Conservation (phyloP, 2,797 vertebrate species). For the Platalea minor region DNA sequence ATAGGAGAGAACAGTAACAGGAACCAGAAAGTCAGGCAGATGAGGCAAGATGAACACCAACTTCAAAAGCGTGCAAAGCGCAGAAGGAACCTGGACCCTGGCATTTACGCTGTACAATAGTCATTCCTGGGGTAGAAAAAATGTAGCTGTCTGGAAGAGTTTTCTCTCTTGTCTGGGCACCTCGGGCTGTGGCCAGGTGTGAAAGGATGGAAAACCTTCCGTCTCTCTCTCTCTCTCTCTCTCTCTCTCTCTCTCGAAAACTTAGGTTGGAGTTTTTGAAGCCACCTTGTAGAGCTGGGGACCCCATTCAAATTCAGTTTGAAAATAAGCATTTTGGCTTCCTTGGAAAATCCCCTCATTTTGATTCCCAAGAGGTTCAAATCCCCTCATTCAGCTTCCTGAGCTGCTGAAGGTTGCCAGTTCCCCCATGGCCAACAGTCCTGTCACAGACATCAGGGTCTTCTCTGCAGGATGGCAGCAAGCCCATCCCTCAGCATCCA, state of each 20-base stretch:
- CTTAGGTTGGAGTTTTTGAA: background rate
- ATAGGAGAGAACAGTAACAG: background rate
- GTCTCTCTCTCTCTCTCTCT: background rate
- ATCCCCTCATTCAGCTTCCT: background rate
- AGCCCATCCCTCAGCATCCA: background rate
- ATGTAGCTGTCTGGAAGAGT: background rate
- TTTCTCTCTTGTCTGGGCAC: background rate
- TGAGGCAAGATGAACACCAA: constrained; percentile 15
- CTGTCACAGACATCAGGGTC: background rate
- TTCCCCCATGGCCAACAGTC: background rate
- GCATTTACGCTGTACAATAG: background rate
- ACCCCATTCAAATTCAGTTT: background rate
- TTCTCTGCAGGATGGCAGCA: background rate
- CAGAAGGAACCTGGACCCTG: background rate
- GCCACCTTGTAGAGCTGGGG: background rate
- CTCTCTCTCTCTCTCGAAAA: background rate
- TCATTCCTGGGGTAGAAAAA: background rate
- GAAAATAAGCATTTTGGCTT: background rate
- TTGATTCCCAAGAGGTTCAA: background rate
- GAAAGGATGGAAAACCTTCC: background rate
- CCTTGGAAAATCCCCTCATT: background rate
- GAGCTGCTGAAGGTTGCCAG: background rate
- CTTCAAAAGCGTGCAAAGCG: background rate
- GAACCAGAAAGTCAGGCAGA: constrained; percentile 22
- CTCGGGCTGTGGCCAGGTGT: background rate